These are phyloP conservation scores for Epinotia brunnichana DNA, from an alignment of 2,888 invertebrate genomes.

Conservation along the genomic window DNA sequence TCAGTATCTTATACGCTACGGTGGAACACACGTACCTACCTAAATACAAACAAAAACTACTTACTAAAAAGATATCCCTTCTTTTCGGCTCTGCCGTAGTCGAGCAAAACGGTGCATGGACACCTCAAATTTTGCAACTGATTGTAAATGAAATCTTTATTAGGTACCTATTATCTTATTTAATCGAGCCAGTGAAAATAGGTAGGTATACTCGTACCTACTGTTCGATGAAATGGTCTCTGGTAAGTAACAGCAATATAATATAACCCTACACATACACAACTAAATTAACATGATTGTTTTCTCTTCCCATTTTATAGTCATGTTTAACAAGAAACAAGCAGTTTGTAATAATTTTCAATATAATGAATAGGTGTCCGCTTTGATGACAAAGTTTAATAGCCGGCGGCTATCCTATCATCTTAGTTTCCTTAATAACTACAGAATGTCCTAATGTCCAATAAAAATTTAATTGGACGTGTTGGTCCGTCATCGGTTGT, in stretches of 20 bases:
- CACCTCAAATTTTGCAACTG: too few relatives aligned
- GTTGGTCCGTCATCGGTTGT: slow-evolving; percentile 29
- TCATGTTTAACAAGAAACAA: slow-evolving; percentile 23
- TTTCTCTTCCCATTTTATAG: slow-evolving; percentile 35
- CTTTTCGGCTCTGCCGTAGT: too few relatives aligned
- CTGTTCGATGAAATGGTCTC: too few relatives aligned
- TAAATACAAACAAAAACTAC: too few relatives aligned
- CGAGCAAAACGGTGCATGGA: too few relatives aligned
- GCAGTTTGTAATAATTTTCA: slow-evolving; percentile 34
- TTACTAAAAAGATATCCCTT: too few relatives aligned
- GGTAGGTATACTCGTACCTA: too few relatives aligned
- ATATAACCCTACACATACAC: not conserved
- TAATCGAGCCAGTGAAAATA: not conserved
- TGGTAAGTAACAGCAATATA: not conserved
- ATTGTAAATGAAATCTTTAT: too few relatives aligned
- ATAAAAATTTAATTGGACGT: slow-evolving; percentile 39
- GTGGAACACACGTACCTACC: too few relatives aligned
- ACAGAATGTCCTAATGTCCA: slow-evolving; percentile 32
- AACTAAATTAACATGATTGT: slow-evolving; percentile 11
- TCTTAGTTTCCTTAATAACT: slow-evolving; percentile 33
- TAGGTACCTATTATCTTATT: not conserved
- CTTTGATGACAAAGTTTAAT: slow-evolving; percentile 37
- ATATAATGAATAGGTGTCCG: slow-evolving; percentile 35
- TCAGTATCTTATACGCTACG: too few relatives aligned
- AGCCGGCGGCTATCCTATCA: slow-evolving; percentile 34